A percentile compares a stretch with the other conserved stretches of the same genome.
Conservation (phyloP, 2,113 vertebrate genomes). For the Castor canadensis region DNA sequence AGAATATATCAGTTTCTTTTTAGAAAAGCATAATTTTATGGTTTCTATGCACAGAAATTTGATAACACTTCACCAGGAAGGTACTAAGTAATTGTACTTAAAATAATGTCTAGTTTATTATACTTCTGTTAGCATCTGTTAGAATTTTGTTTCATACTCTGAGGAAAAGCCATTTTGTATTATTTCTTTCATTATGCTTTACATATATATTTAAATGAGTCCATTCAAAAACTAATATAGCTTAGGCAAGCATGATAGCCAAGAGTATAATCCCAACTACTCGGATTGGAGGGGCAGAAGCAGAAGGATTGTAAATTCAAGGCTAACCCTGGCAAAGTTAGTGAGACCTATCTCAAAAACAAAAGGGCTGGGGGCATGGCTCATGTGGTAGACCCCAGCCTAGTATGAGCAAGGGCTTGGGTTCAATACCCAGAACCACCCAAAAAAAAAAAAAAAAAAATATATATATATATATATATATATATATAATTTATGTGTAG, state of each 20-base stretch:
- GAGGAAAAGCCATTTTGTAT: neutral
- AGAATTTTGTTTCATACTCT: neutral
- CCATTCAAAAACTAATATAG: neutral
- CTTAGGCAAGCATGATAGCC: neutral
- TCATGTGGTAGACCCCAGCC: too few relatives aligned
- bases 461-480: too few relatives aligned
- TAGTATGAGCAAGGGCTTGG: too few relatives aligned
- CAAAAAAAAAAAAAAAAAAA: too few relatives aligned
- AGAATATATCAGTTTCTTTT: constrained; percentile 38
- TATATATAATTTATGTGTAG: too few relatives aligned
- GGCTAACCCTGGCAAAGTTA: too few relatives aligned
- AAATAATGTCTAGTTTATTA: neutral
- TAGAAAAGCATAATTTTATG: neutral
- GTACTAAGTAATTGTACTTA: neutral
- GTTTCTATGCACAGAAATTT: constrained; percentile 24
- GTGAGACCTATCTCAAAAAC: too few relatives aligned
- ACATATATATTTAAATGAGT: neutral
- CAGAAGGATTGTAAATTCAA: too few relatives aligned
- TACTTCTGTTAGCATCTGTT: neutral
- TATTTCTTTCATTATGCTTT: neutral
- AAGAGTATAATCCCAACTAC: neutral
- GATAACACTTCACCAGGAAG: neutral
- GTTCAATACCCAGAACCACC: too few relatives aligned
- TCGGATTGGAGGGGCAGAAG: too few relatives aligned
- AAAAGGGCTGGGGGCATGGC: too few relatives aligned